Evolutionary conservation across 23 tunicate genomes (phyloP), one percentile per base, ranked within the genome.

Genomic region (Oikopleura dioica): DNA sequence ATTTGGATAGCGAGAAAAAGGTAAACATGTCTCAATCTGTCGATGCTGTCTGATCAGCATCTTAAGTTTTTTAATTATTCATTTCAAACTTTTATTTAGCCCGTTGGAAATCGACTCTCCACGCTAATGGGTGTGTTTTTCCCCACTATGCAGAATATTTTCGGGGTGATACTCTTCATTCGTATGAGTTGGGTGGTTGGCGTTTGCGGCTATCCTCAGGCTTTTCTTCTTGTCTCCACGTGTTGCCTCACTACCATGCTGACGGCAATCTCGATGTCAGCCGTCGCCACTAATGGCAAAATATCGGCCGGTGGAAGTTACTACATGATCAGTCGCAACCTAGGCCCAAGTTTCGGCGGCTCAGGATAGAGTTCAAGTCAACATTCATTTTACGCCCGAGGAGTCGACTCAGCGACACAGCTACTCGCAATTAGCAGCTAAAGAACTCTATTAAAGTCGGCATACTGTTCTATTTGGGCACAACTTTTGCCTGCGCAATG

Each of bases 241-340:
- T 89, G 96, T 68, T 79, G 84, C 68, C 36, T 59, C 34, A 84
- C 96, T n/a, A 89, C 96, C 2, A 76, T 89, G 26, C 76, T 89
- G 4, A 89, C 96, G 34, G 81, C 96, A 1, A 84, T 89, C 0
- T 84, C 89, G 1, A 89, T 89, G 96, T 84, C 89, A 67, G 96
- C 96, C 1, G 80, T 89, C 36, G 96, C 96, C 24, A 89, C 96
- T 0, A 89, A 89, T 59, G 96, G 96, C 1, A 89, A 84, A 0
- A 89, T 89, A n/a, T 89, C 96, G 67, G 96, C 96, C 26, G 96
- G 96, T 16, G 96, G 96, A 38, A 84, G 89, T 1, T 89, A 89
- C 50, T 89, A 84, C 72, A 89, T 89, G 96, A 89, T 89, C 82
- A 84, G 89, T 35, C 69, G 96, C 38, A 86, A 89, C 1, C 81